Evolutionary conservation across 2,888 invertebrate species (phyloP).

Genomic region (Nephrotoma flavescens): DNA sequence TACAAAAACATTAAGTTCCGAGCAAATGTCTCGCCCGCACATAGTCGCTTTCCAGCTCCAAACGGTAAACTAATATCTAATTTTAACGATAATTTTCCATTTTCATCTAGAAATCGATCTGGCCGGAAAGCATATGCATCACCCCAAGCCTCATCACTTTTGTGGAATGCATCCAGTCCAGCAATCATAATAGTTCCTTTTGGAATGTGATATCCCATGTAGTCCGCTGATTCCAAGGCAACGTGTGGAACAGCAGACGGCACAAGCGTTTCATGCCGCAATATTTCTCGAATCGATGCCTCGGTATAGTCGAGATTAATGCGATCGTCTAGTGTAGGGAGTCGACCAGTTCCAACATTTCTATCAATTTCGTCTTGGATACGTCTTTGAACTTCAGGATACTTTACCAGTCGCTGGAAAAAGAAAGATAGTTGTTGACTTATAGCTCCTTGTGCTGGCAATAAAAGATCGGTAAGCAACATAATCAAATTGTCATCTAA

Average conservation of each 20-base stretch:
- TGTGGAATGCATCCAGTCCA: conserved; percentile 40
- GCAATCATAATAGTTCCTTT: conserved; percentile 39
- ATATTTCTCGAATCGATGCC: conserved; percentile 43
- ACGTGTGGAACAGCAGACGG: conserved; percentile 45
- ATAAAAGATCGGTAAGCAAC: conserved; percentile 42
- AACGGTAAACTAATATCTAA: conserved; percentile 48
- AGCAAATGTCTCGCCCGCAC: conserved; percentile 57
- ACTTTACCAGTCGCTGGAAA: conserved; percentile 36
- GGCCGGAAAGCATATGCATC: conserved; percentile 52
- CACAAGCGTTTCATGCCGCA: conserved; percentile 43
- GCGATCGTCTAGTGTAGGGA: conserved; percentile 42
- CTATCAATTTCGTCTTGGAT: conserved; percentile 46
- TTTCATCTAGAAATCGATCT: conserved; percentile 43
- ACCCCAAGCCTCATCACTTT: conserved; percentile 42
- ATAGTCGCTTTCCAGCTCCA: conserved; percentile 47
- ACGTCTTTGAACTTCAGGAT: conserved; percentile 40
- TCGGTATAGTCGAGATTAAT: conserved; percentile 44
- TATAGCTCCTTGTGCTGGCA: conserved; percentile 41
- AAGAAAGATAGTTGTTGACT: conserved; percentile 35
- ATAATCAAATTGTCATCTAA: conserved; percentile 42
- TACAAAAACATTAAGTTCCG: conserved; percentile 48
- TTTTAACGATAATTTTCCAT: conserved; percentile 38
- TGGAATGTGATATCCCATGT: conserved; percentile 42
- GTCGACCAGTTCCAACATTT: conserved; percentile 42
- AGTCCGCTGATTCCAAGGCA: conserved; percentile 33